Evolutionary conservation across 2,797 vertebrate genomes (phyloP).

Genomic region (Pipistrellus nathusii): DNA sequence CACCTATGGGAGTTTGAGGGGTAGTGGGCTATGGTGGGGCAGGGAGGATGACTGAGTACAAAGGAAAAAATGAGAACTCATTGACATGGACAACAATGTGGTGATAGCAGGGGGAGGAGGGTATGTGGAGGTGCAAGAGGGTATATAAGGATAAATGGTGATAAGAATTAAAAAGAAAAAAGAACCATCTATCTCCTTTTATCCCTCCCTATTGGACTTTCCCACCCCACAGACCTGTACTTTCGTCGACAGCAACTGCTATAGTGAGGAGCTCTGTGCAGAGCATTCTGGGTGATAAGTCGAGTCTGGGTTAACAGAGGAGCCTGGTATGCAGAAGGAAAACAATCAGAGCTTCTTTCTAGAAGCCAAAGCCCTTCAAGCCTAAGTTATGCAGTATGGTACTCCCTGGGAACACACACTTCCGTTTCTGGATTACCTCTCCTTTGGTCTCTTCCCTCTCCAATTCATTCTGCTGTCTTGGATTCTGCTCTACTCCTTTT

Average conservation of each 20-base stretch:
- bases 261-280: conserved; percentile 91
- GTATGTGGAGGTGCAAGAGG: not conserved
- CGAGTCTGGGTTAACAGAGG: conserved; percentile 92
- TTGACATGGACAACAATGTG: not conserved
- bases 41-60: not conserved
- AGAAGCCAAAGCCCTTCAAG: not conserved
- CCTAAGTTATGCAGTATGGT: not conserved
- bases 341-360: conserved; percentile 52
- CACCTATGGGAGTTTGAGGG: not conserved
- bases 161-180: not conserved
- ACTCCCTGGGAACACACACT: not conserved
- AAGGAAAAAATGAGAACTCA: not conserved
- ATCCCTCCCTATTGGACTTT: not conserved
- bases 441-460: conserved; percentile 84
- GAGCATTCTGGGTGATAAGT: conserved; percentile 91
- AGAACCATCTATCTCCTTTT: not conserved
- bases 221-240: conserved; percentile 85
- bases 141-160: not conserved
- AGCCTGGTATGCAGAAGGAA: conserved; percentile 86
- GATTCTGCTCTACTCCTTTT: conserved; percentile 87
- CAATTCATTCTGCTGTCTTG: conserved; percentile 87
- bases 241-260: conserved; percentile 92
- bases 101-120: not conserved
- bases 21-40: not conserved
- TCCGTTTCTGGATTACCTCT: conserved; percentile 85